Conservation (phyloP, 2,113 vertebrate genomes). For the Alosa alosa region DNA sequence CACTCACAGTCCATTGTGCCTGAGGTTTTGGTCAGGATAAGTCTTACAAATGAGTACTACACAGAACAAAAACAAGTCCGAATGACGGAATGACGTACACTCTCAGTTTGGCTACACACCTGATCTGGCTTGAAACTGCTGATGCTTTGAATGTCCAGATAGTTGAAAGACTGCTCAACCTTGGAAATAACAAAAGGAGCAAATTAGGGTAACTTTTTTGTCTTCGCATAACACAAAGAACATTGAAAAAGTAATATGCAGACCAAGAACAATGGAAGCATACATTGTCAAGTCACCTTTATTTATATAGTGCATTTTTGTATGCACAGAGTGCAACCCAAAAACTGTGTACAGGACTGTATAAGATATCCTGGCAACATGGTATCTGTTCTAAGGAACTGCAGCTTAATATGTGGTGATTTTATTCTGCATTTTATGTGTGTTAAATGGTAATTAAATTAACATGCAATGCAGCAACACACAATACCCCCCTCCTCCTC, state of each 20-base stretch:
- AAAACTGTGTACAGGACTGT: neutral
- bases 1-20: neutral
- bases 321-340: no score
- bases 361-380: neutral
- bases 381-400: neutral
- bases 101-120: constrained; percentile 37
- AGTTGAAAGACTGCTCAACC: constrained; percentile 84
- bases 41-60: neutral
- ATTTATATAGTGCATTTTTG: no score
- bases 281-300: neutral
- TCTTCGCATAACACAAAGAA: neutral
- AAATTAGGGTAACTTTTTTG: neutral
- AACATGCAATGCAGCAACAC: neutral
- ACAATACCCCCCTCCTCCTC: neutral
- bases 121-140: constrained; percentile 76
- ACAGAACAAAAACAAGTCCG: neutral
- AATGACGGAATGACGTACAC: neutral
- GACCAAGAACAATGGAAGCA: neutral
- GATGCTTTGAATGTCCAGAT: constrained; percentile 83
- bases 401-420: neutral
- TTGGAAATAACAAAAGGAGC: constrained; percentile 47
- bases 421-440: constrained; percentile 3
- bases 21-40: neutral
- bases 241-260: neutral
- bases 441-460: neutral